These are phyloP conservation scores for Nixonia krombeini DNA, from an alignment of 1,140 invertebrate species.

Conservation along the genomic window DNA sequence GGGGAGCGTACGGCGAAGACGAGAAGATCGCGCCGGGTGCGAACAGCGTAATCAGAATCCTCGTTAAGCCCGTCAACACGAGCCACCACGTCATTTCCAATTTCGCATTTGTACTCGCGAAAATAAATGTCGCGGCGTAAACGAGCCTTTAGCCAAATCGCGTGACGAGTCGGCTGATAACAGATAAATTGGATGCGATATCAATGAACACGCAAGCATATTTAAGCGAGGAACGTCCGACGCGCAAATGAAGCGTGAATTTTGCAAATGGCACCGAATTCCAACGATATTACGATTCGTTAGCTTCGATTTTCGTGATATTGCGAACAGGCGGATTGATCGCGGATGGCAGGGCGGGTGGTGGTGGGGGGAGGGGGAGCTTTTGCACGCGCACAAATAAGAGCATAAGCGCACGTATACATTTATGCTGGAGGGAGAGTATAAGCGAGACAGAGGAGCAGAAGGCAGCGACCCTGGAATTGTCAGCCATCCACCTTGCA, in stretches of 20 bases:
- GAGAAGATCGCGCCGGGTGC: too few species aligned
- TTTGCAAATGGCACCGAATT: constrained; percentile 43
- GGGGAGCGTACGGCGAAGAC: constrained; percentile 5
- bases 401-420: constrained; percentile 21
- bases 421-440: constrained; percentile 9
- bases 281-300: constrained; percentile 57
- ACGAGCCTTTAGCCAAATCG: constrained; percentile 15
- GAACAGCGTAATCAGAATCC: constrained; percentile 42
- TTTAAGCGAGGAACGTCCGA: constrained; percentile 33
- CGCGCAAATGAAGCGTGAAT: constrained; percentile 33
- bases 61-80: constrained; percentile 33
- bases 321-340: constrained; percentile 62
- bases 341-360: constrained; percentile 54
- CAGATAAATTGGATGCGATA: constrained; percentile 46
- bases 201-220: constrained; percentile 44
- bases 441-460: constrained; percentile 33
- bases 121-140: constrained; percentile 27
- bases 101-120: constrained; percentile 41
- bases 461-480: constrained; percentile 59
- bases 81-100: constrained; percentile 41
- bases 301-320: constrained; percentile 56
- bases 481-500: constrained; percentile 55
- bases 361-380: too few species aligned
- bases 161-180: constrained; percentile 46
- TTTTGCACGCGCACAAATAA: constrained; percentile 30